These are phyloP conservation scores for Clanis bilineata DNA, from an alignment of 2,888 invertebrate species.

Conservation along the genomic window DNA sequence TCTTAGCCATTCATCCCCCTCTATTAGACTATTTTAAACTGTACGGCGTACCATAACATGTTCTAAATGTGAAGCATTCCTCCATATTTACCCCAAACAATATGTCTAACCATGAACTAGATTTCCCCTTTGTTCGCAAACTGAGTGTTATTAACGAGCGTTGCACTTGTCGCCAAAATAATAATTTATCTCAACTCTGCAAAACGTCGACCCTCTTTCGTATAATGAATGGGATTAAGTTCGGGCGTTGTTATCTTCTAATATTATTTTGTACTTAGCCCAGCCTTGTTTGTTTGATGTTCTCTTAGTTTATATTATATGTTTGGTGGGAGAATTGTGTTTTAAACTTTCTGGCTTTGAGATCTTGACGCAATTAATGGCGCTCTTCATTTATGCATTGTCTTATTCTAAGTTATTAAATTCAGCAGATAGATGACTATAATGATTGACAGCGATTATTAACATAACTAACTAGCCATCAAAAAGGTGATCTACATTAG, in stretches of 20 bases:
- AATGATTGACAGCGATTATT: too few species aligned
- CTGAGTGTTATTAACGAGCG: slow-evolving; percentile 36
- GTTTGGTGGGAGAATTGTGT: slow-evolving; percentile 22
- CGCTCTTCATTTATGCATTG: not conserved
- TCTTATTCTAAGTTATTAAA: too few species aligned
- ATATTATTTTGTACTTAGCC: slow-evolving; percentile 28
- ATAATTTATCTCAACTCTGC: slow-evolving; percentile 45
- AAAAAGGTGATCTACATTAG: too few species aligned
- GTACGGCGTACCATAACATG: too few species aligned
- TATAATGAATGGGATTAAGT: slow-evolving; percentile 45
- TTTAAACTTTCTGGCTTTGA: slow-evolving; percentile 15
- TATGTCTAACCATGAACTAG: not conserved
- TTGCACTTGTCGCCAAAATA: slow-evolving; percentile 34
- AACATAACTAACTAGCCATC: too few species aligned
- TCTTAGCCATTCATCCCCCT: too few species aligned
- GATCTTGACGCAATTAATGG: slow-evolving; percentile 1
- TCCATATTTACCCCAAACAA: not conserved
- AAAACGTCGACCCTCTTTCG: slow-evolving; percentile 60
- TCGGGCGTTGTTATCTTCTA: slow-evolving; percentile 29
- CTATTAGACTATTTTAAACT: too few species aligned
- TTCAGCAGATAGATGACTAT: too few species aligned
- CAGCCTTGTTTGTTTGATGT: slow-evolving; percentile 20
- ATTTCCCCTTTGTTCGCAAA: slow-evolving; percentile 2
- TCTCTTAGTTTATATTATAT: slow-evolving; percentile 20
- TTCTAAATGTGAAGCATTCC: not conserved